A percentile compares a stretch with the other conserved stretches of the same genome.
phyloP scores from a whole-genome alignment of 2,113 vertebrate species.

The Callipepla californica region DNA sequence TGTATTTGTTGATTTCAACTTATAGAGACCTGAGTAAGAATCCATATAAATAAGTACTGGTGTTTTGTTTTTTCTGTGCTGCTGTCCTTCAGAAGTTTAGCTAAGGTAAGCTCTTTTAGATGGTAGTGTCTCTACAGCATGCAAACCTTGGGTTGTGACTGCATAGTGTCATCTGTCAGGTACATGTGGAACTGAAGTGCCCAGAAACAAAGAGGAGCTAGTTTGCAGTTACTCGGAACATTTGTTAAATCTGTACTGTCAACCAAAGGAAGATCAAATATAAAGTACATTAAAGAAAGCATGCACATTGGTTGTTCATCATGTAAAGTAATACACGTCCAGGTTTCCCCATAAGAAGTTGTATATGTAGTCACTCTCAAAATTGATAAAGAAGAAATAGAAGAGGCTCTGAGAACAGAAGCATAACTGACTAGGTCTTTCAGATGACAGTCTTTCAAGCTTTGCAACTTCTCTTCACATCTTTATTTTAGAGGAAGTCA shows the following conservation, averaged over 20 bases:
- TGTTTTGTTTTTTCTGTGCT: not conserved
- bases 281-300: not conserved
- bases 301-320: not conserved
- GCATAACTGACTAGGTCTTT: no score
- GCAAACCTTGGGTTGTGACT: not conserved
- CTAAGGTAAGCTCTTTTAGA: not conserved
- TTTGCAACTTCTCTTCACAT: not conserved
- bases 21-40: not conserved
- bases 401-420: not conserved
- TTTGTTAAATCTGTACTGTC: not conserved
- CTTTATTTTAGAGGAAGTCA: not conserved
- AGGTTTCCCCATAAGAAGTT: not conserved
- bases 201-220: not conserved
- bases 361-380: not conserved
- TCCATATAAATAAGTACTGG: not conserved
- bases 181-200: not conserved
- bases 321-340: not conserved
- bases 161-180: not conserved
- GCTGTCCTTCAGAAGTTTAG: not conserved
- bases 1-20: not conserved
- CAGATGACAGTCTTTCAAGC: no score
- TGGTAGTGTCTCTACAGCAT: not conserved
- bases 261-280: not conserved
- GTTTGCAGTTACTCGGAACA: not conserved
- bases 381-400: not conserved